Conservation (phyloP, 2,797 vertebrate species). For the Typhlichthys eigenmanni region DNA sequence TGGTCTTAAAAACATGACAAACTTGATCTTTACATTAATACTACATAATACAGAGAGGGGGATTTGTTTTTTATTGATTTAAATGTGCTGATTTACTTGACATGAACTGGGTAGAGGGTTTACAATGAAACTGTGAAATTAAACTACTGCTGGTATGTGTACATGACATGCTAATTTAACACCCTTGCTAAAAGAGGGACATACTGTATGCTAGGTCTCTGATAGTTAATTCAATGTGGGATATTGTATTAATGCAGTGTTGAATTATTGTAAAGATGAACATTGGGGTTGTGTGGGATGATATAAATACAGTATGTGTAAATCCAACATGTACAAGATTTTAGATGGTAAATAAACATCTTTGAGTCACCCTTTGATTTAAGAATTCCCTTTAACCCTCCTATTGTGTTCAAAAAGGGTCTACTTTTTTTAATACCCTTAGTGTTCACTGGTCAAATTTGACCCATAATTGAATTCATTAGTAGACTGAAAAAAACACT, state of each 20-base stretch:
- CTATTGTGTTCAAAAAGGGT: too few species aligned
- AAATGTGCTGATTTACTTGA: conserved; percentile 72
- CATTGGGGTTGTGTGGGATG: conserved; percentile 33
- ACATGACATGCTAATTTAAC: conserved; percentile 56
- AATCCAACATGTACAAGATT: conserved; percentile 49
- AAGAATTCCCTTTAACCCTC: neutral
- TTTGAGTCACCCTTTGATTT: conserved; percentile 14
- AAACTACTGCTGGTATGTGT: conserved; percentile 71
- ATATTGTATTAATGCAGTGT: conserved; percentile 23
- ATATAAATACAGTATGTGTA: conserved; percentile 50
- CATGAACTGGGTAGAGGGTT: conserved; percentile 56
- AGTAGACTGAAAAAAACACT: too few species aligned
- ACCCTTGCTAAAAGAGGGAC: conserved; percentile 8
- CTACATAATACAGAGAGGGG: conserved; percentile 24
- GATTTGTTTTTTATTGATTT: conserved; percentile 41
- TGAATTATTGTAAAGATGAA: conserved; percentile 27
- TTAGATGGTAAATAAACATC: conserved; percentile 74
- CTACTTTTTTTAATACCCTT: too few species aligned
- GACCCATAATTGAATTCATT: too few species aligned
- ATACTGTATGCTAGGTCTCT: conserved; percentile 16
- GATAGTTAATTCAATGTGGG: conserved; percentile 55
- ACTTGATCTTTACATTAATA: conserved; percentile 37
- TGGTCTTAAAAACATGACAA: conserved; percentile 16
- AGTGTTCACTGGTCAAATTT: too few species aligned
- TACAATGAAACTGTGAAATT: conserved; percentile 70